Percentiles rank a stretch among this genome's conserved stretches.
Conservation (phyloP, 2,113 vertebrate species). For the Bubo blakistoni region DNA sequence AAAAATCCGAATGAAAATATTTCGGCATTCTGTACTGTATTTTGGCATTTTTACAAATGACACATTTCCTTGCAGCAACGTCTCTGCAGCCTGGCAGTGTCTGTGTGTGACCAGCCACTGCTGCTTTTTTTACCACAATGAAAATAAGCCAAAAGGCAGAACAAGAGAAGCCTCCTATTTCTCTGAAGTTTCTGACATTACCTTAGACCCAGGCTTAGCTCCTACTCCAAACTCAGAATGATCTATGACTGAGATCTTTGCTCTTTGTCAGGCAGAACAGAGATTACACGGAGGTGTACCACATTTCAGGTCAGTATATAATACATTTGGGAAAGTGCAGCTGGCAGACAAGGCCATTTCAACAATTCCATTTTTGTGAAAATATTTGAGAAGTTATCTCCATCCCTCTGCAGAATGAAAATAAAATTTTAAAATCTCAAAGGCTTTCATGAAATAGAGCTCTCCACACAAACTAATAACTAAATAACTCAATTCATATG, state of each 20-base stretch:
- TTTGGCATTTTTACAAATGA: neutral
- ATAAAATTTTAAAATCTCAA: neutral
- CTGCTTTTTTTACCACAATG: accelerated
- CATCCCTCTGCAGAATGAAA: neutral
- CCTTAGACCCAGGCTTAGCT: neutral
- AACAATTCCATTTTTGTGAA: neutral
- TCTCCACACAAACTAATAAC: neutral
- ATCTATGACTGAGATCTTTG: neutral
- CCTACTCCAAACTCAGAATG: neutral
- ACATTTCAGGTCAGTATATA: accelerated
- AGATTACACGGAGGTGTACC: accelerated
- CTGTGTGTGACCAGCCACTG: neutral
- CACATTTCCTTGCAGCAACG: neutral
- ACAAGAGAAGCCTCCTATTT: neutral
- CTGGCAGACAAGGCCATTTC: neutral
- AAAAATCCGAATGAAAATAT: accelerated
- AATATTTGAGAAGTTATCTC: neutral
- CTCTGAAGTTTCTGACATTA: too few species aligned
- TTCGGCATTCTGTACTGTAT: accelerated
- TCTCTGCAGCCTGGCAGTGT: neutral
- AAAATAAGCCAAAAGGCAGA: neutral
- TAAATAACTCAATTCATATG: neutral
- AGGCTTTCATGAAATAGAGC: neutral
- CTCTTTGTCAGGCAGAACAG: neutral
- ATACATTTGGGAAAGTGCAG: neutral